Base-by-base conservation (phyloP, 2,888 invertebrate species). In the Limnephilus lunatus region DNA sequence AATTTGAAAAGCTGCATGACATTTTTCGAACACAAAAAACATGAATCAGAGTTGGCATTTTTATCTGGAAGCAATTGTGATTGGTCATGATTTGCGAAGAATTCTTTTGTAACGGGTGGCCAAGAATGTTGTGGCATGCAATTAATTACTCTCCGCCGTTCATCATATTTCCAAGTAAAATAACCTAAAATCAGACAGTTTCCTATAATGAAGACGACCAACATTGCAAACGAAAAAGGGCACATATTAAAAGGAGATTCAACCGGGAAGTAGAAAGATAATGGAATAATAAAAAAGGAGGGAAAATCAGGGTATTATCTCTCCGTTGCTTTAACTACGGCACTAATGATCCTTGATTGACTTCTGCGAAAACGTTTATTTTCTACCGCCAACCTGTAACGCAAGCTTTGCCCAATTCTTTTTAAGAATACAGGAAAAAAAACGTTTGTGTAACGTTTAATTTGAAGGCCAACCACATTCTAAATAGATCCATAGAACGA, bases 401-500 rank as follows among this genome's bases (percentile, higher is more conserved):
- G 86, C 14, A 39, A 86, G 86, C 86, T 39, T 86, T 48, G 39
- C n/a, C 86, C 30, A 30, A 44, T 48, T 88, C 81, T 82, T 90
- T 90, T 90, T 90, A 44, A 32, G 44, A 83, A 83, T 53, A 82
- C 82, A 89, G 85, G 89, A 92, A 93, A 88, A 93, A 93, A 86
- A 92, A 91, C 90, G 87, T 87, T 93, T 93, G 91, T 92, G 92
- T 93, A 93, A 92, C 93, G 93, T 93, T 93, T 92, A 83, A 92
- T 91, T 91, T 90, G 93, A 93, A 93, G 93, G 93, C 90, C 92
- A 91, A 92, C 93, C 93, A 93, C 93, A 93, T 93, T 93, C 93
- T 93, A 93, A 93, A 93, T 92, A 93, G 48, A 90, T 93, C 91
- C 85, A 81, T 44, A 92, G 92, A 93, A 91, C 91, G 68, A 91